Evolutionary conservation across 2,113 vertebrate species (phyloP), one percentile per base, ranked within the genome.

Genomic region (Gallinago jamesoni): DNA sequence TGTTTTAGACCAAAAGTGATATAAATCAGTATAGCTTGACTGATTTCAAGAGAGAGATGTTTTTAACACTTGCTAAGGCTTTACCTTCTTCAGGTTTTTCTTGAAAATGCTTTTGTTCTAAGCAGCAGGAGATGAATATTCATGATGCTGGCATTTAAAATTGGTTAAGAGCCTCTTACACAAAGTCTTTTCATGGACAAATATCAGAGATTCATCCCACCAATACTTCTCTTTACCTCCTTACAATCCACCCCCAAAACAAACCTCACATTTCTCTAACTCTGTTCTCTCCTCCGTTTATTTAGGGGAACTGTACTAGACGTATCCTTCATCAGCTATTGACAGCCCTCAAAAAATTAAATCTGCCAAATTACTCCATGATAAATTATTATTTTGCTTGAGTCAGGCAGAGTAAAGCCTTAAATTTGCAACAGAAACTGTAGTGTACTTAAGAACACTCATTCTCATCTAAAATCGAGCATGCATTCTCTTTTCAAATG

Each of bases 81-180:
- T 64, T 37, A 52, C 13, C 60, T 93, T 84, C 56, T 64, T 79
- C 62, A 47, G 4, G 1, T 30, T 94, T 82, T 92, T 25, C 37
- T 56, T 60, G 24, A 79, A 83, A 83, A 79, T 28, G 31, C 6
- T 67, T 83, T 90, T 84, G 33, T 74, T 35, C 39, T 62, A 70
- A 96, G 68, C 67, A 88, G 76, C 63, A 83, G 76, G 35, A 81
- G 75, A 96, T 92, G 8, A 81, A 88, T 92, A 84, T 90, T 90
- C 52, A 93, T 55, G 33, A 86, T 16, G 27, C 20, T 55, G 67
- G 70, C 87, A 83, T 73, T 83, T 90, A 56, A 81, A 91, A 90
- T 25, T n/a, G 5, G 28, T 63, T 80, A 83, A 39, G 16, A 87
- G 25, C n/a, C 78, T 68, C 30, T 92, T 56, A 25, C 43, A 81